Base-by-base conservation (phyloP, 2,797 vertebrate genomes). In the Ptychadena robeensis region DNA sequence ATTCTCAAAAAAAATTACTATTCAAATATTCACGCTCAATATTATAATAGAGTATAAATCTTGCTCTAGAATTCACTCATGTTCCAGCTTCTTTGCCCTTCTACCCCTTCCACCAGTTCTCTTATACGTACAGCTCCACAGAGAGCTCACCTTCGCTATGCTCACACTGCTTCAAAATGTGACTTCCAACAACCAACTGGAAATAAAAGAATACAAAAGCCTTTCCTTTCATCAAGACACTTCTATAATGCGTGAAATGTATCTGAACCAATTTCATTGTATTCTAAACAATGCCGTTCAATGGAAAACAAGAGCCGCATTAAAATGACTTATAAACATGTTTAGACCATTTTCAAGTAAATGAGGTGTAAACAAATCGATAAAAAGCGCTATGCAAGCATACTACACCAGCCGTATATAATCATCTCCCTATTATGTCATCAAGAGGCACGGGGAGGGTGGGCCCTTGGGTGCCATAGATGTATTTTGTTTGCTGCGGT, bases 301-400 rank as follows among this genome's bases (percentile, higher is more conserved):
- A 79, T 85, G 83, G 72, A 64, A 74, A 82, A 27, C 57, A 72
- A 67, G 61, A 84, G 9, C 27, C n/a, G 35, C 68, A 68, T 75
- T 25, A 83, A 86, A 88, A 87, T 74, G 25, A 67, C 25, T 86
- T 89, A 88, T 85, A 81, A 87, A 86, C 12, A 76, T 87, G 85
- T 88, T 85, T 87, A 88, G 74, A 75, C 79, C 80, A 90, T 88
- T 90, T 89, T 86, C 64, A 90, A 87, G 68, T 86, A 88, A 87
- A 88, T 85, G 85, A 69, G 86, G 87, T 81, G 78, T 74, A 87
- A 91, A 88, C 0, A 80, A 90, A 88, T 87, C 74, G 87, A 87
- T 92, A 89, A 83, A 31, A 88, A 68, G 85, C 85, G 32, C 76
- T 73, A 82, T 87, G 85, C 88, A 90, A 89, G 53, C 67, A 86